phyloP scores from a whole-genome alignment of 30 jellyfish, hydroid and myxozoan species.

The Cassiopea andromeda region DNA sequence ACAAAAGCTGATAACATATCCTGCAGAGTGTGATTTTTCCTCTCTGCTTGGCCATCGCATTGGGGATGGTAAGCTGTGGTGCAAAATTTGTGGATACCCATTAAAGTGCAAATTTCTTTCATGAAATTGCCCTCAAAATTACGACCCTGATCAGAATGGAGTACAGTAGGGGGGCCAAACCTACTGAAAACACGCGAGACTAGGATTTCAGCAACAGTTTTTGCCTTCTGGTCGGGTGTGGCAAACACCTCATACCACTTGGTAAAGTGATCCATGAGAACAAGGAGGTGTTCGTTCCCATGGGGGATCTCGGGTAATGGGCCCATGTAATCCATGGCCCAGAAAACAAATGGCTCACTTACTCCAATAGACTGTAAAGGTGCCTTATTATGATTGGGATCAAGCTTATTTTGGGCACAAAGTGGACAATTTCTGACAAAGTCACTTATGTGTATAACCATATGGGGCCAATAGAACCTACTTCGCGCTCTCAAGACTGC shows the following conservation, averaged over 20 bases:
- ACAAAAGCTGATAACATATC: too few species aligned
- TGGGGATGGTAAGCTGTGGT: not conserved
- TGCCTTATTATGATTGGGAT: slow-evolving; percentile 3
- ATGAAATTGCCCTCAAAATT: slow-evolving; percentile 13
- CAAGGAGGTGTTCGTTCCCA: slow-evolving; percentile 56
- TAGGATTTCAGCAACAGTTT: slow-evolving; percentile 16
- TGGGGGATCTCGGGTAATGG: slow-evolving; percentile 41
- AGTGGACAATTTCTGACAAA: not conserved
- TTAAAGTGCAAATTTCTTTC: not conserved
- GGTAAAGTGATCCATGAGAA: slow-evolving; percentile 56
- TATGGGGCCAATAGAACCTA: not conserved
- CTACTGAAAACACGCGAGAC: slow-evolving; percentile 2
- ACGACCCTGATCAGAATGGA: not conserved
- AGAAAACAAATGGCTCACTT: slow-evolving; percentile 26
- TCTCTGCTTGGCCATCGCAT: too few species aligned
- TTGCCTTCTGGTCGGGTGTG: slow-evolving; percentile 15
- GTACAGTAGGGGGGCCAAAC: slow-evolving; percentile 25
- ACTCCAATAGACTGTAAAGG: slow-evolving; percentile 20
- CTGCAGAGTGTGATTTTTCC: too few species aligned
- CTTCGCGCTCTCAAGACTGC: not conserved
- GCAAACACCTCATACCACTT: not conserved
- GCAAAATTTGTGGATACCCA: not conserved
- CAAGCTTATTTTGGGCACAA: not conserved
- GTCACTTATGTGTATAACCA: not conserved
- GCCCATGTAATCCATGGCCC: slow-evolving; percentile 50